These are phyloP conservation scores for Callaeas wilsoni DNA, from an alignment of 2,113 vertebrate species.

Conservation along the genomic window DNA sequence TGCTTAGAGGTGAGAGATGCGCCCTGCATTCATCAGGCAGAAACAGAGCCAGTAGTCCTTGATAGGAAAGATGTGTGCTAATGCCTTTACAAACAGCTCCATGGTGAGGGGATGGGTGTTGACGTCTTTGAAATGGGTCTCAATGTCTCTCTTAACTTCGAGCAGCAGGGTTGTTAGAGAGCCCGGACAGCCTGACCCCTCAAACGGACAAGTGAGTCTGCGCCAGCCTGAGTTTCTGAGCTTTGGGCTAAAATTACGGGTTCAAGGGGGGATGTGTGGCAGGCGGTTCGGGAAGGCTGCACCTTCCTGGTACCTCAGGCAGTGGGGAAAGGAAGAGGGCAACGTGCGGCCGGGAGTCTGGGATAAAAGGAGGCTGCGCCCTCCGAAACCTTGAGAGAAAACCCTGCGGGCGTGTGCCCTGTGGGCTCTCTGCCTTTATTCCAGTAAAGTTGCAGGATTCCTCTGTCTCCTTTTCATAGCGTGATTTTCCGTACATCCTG, in stretches of 20 bases:
- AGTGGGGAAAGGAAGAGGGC: neutral
- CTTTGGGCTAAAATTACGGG: neutral
- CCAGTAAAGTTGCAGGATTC: fast-evolving
- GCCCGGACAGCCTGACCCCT: no score
- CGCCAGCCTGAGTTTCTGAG: neutral
- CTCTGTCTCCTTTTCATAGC: neutral
- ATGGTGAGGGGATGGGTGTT: neutral
- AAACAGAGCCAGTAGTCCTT: neutral
- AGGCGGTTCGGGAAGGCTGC: neutral
- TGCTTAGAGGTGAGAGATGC: neutral
- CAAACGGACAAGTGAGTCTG: no score
- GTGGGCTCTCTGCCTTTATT: neutral
- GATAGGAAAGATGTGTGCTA: neutral
- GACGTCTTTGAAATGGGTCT: neutral
- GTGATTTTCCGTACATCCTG: neutral
- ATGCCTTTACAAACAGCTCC: neutral
- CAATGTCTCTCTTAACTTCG: neutral
- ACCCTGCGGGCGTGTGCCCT: fast-evolving
- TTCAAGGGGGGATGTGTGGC: neutral
- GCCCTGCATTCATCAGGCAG: neutral
- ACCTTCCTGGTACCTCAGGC: neutral
- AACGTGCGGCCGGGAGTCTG: fast-evolving
- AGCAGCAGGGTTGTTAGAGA: neutral
- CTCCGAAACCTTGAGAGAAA: neutral
- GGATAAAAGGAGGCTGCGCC: neutral